Percentiles rank a stretch among this genome's conserved stretches.
phyloP scores from a whole-genome alignment of 2,797 vertebrate species.

The Gadopsis bispinosus region DNA sequence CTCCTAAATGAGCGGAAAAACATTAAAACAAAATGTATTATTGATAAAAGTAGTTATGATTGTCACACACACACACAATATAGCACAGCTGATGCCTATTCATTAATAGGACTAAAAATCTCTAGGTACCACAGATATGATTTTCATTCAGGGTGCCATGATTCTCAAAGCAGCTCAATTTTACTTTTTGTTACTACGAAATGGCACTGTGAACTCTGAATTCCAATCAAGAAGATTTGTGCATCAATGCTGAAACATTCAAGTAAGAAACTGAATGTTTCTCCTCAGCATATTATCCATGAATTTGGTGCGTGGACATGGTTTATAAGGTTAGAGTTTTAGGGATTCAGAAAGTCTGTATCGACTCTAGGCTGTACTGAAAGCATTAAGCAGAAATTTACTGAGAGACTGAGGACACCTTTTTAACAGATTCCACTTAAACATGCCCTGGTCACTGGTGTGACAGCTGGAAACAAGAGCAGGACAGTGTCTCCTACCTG shows the following conservation, averaged over 20 bases:
- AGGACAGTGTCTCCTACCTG: conserved; percentile 86
- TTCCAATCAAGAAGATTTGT: neutral
- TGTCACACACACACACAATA: neutral
- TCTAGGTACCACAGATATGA: neutral
- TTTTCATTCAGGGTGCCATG: neutral
- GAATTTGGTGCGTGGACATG: conserved; percentile 4
- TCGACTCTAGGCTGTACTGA: conserved; percentile 5
- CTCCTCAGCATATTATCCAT: neutral
- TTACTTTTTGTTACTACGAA: neutral
- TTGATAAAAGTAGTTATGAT: neutral
- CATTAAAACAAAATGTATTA: neutral
- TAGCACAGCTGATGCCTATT: neutral
- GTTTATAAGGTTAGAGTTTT: neutral
- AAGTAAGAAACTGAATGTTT: neutral
- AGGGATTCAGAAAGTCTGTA: neutral
- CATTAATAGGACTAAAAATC: neutral
- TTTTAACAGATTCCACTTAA: conserved; percentile 42
- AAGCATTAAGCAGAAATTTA: conserved; percentile 1
- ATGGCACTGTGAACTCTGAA: neutral
- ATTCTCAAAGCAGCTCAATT: neutral
- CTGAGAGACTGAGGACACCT: neutral
- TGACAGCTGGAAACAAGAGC: neutral
- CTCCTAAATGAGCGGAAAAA: neutral
- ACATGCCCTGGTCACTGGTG: neutral
- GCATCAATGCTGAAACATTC: conserved; percentile 14